Evolutionary conservation across 1,140 invertebrate species (phyloP).

Genomic region (Calephelis virginiensis): DNA sequence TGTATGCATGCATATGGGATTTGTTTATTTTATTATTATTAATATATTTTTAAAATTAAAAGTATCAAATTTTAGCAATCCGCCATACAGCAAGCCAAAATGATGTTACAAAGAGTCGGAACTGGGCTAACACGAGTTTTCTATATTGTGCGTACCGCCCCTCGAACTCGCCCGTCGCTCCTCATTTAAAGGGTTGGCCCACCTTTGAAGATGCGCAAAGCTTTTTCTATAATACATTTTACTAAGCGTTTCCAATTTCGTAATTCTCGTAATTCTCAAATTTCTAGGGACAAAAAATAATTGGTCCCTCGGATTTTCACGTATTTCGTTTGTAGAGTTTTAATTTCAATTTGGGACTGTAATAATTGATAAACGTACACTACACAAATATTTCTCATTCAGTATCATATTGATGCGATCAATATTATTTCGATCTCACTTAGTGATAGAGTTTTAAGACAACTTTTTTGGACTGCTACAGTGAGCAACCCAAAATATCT

Average conservation of each 20-base stretch:
- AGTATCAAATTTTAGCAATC: conserved; percentile 38
- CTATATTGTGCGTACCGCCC: conserved; percentile 70
- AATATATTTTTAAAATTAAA: conserved; percentile 22
- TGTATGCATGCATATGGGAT: neutral
- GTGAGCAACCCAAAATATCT: too few relatives aligned
- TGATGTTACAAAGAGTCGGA: conserved; percentile 77
- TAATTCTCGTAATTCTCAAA: conserved; percentile 72
- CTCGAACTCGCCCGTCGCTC: conserved; percentile 23
- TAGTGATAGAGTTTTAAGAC: too few relatives aligned
- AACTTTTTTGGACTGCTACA: too few relatives aligned
- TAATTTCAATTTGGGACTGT: conserved; percentile 8
- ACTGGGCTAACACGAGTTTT: conserved; percentile 78
- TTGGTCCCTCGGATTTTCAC: conserved; percentile 62
- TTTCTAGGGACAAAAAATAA: conserved; percentile 73
- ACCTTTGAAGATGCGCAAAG: conserved; percentile 74
- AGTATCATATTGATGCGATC: too few relatives aligned
- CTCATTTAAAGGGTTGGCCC: conserved; percentile 61
- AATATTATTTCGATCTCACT: too few relatives aligned
- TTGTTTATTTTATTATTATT: too few relatives aligned
- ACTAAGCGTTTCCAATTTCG: conserved; percentile 76
- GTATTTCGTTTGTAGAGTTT: conserved; percentile 34
- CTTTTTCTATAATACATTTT: conserved; percentile 74
- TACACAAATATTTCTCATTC: neutral
- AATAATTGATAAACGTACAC: too few relatives aligned
- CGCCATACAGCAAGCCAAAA: conserved; percentile 60